Percentiles rank a stretch among this genome's conserved stretches.
Evolutionary conservation across 1,140 invertebrate species (phyloP).

Genomic region (Bombus ignitus): DNA sequence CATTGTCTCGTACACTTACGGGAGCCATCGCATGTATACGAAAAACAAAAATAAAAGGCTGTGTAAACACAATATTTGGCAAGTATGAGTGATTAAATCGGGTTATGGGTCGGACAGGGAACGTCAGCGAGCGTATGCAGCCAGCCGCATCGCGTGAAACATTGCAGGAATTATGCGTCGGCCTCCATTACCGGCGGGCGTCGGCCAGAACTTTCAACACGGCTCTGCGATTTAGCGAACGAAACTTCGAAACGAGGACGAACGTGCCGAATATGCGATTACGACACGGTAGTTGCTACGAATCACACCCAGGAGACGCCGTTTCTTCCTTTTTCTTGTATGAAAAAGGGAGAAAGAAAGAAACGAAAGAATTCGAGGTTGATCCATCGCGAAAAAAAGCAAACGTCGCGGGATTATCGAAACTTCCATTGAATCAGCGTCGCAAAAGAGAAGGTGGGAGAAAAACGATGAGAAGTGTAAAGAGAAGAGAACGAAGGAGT

Average conservation of each 20-base stretch:
- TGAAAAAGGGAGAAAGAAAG: too few relatives aligned
- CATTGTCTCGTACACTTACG: too few relatives aligned
- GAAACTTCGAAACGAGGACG: constrained; percentile 41
- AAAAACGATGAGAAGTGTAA: too few relatives aligned
- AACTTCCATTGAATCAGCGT: not conserved
- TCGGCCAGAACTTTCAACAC: constrained; percentile 39
- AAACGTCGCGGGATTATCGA: not conserved
- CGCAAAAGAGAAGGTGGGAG: too few relatives aligned
- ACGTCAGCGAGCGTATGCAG: constrained; percentile 26
- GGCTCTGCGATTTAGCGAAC: constrained; percentile 19
- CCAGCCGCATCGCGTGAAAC: constrained; percentile 42
- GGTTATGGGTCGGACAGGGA: constrained; percentile 14
- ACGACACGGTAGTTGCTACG: not conserved
- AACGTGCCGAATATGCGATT: constrained; percentile 30
- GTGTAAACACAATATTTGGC: not conserved
- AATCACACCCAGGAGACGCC: not conserved
- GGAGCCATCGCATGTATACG: too few relatives aligned
- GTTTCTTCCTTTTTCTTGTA: not conserved
- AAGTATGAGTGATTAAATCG: constrained; percentile 16
- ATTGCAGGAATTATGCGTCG: constrained; percentile 42
- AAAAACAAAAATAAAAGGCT: not conserved
- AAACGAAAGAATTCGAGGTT: not conserved
- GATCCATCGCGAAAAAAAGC: not conserved
- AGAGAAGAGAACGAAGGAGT: too few relatives aligned
- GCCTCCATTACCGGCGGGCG: constrained; percentile 29